phyloP scores from a whole-genome alignment of 64 coral and sea anemone species.

The Porites lutea region DNA sequence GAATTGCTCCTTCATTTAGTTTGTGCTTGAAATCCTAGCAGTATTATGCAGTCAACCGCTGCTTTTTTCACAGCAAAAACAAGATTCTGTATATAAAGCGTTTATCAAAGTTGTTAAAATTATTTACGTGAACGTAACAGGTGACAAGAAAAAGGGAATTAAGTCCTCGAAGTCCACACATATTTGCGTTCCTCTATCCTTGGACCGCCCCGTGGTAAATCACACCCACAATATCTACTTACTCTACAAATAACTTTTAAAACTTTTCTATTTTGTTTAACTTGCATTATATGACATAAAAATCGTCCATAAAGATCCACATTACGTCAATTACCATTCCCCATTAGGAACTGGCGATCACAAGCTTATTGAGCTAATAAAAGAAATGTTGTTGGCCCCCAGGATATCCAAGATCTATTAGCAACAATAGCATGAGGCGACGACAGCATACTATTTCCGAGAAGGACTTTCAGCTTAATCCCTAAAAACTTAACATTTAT shows the following conservation, averaged over 20 bases:
- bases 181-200: neutral
- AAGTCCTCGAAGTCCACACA: neutral
- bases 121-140: too few species aligned
- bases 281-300: neutral
- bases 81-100: too few species aligned
- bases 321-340: neutral
- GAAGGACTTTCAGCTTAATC: slow-evolving; percentile 43
- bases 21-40: too few species aligned
- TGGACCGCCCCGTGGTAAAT: neutral
- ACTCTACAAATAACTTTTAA: neutral
- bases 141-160: neutral
- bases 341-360: neutral
- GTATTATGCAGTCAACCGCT: too few species aligned
- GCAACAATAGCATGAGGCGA: neutral
- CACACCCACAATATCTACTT: slow-evolving; percentile 3
- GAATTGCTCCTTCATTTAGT: too few species aligned
- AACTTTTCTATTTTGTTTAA: neutral
- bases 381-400: neutral
- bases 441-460: slow-evolving; percentile 40
- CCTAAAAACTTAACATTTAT: slow-evolving; percentile 1
- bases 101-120: too few species aligned
- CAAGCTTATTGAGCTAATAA: neutral
- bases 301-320: neutral
- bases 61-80: too few species aligned
- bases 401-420: neutral